Conservation (phyloP, 1,140 invertebrate species). For the Streblospio benedicti region DNA sequence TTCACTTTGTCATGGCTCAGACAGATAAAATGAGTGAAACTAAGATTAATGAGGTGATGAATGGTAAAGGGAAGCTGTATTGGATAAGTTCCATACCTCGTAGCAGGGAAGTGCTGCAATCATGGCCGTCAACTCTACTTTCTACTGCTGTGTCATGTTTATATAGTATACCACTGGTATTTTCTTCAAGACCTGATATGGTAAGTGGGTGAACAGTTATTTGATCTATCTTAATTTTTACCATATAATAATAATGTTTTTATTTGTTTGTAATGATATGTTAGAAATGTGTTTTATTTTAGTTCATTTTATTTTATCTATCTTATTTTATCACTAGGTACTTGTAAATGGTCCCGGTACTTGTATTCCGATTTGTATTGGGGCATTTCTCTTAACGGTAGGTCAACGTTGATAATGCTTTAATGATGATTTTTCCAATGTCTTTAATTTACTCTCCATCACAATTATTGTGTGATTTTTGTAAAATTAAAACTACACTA, state of each 20-base stretch:
- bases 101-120: slow-evolving; percentile 79
- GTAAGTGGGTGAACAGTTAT: slow-evolving; percentile 32
- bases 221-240: background rate
- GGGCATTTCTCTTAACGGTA: slow-evolving; percentile 52
- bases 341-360: slow-evolving; percentile 97
- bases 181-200: slow-evolving; percentile 62
- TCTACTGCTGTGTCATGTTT: slow-evolving; percentile 66
- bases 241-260: too few relatives aligned
- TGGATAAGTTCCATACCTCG: slow-evolving; percentile 61
- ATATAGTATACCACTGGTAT: slow-evolving; percentile 61
- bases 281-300: background rate
- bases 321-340: too few relatives aligned
- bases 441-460: slow-evolving; percentile 19
- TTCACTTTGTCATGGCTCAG: slow-evolving; percentile 69
- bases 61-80: slow-evolving; percentile 48
- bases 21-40: slow-evolving; percentile 65
- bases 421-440: background rate
- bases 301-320: too few relatives aligned
- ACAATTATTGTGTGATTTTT: too few relatives aligned
- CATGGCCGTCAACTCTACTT: slow-evolving; percentile 67
- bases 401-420: too few relatives aligned
- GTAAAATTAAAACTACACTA: too few relatives aligned
- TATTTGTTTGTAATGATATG: background rate
- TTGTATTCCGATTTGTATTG: slow-evolving; percentile 76
- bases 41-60: slow-evolving; percentile 56